Evolutionary conservation across 2,113 vertebrate genomes (phyloP).

Genomic region (Colaptes auratus): DNA sequence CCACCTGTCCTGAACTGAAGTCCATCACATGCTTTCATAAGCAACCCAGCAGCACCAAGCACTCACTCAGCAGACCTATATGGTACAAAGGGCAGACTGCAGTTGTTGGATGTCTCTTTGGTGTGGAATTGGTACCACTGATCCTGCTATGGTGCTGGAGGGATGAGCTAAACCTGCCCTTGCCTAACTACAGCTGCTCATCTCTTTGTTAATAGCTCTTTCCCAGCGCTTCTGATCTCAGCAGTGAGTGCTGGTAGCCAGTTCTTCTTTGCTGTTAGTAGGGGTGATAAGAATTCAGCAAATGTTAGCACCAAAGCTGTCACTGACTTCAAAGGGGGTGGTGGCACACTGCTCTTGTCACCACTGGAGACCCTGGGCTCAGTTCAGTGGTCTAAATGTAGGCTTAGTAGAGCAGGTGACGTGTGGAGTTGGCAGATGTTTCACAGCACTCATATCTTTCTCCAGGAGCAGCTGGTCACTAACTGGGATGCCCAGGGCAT

Average conservation of each 20-base stretch:
- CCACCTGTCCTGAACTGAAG: accelerated
- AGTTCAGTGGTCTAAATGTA: background rate
- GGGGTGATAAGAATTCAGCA: background rate
- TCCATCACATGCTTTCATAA: accelerated
- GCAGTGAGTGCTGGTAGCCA: accelerated
- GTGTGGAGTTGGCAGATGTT: background rate
- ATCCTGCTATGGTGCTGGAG: accelerated
- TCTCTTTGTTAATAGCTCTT: background rate
- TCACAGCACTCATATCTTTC: background rate
- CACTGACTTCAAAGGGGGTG: background rate
- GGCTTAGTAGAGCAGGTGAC: accelerated
- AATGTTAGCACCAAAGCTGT: background rate
- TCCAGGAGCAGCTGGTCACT: background rate
- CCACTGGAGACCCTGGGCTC: background rate
- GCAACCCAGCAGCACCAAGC: background rate
- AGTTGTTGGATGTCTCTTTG: too few relatives aligned
- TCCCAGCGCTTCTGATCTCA: background rate
- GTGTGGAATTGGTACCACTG: background rate
- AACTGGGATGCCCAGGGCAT: background rate
- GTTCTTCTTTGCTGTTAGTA: background rate
- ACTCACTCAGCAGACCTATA: background rate
- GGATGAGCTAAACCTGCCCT: background rate
- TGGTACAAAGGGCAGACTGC: background rate
- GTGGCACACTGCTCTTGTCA: background rate
- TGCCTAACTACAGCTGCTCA: background rate